phyloP scores from a whole-genome alignment of 2,888 invertebrate genomes.

The Drosophila greeni region DNA sequence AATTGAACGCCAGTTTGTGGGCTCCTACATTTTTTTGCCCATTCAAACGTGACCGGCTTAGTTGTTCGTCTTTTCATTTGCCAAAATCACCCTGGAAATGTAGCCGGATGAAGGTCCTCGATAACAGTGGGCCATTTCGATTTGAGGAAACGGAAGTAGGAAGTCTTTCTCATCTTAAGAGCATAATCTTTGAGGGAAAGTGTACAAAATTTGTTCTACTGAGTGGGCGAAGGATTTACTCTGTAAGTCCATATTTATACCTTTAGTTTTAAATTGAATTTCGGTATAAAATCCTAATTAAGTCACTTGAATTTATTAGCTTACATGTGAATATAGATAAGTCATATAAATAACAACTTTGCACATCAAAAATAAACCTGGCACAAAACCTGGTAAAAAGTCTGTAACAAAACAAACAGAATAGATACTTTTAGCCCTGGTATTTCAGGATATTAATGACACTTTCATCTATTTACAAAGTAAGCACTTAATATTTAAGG shows the following conservation, averaged over 20 bases:
- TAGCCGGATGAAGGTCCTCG: constrained; percentile 1
- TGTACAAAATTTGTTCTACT: background rate
- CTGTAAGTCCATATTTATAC: background rate
- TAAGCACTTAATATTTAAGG: background rate
- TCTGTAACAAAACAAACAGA: background rate
- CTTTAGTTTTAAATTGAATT: background rate
- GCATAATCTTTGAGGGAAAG: background rate
- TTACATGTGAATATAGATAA: background rate
- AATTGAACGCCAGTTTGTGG: constrained; percentile 23
- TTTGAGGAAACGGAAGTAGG: background rate
- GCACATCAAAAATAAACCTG: background rate
- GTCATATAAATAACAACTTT: background rate
- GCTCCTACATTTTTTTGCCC: background rate
- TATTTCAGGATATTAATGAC: background rate
- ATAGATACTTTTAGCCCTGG: background rate
- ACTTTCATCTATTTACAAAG: background rate
- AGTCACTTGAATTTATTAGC: background rate
- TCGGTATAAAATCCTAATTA: background rate
- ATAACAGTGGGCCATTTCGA: constrained; percentile 8
- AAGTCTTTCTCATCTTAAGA: background rate
- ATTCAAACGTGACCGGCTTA: constrained; percentile 55
- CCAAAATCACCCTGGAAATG: constrained; percentile 21
- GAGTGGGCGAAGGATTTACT: background rate
- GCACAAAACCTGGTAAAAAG: background rate
- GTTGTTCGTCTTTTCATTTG: constrained; percentile 6